Conservation (phyloP, 2,113 vertebrate genomes). For the Melanostigma gelatinosum region DNA sequence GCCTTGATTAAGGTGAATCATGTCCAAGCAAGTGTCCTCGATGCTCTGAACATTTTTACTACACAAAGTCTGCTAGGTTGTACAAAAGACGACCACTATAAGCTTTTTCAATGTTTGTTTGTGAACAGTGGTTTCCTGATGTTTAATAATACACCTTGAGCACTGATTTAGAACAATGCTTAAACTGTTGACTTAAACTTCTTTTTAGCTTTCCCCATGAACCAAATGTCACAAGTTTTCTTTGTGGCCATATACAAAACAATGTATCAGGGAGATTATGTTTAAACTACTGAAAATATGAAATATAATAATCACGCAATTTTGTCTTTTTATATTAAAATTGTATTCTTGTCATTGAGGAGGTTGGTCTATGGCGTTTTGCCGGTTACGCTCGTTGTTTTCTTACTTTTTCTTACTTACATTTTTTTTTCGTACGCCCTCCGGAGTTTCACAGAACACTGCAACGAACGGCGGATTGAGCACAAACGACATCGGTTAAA, state of each 20-base stretch:
- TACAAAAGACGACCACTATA: constrained; percentile 32
- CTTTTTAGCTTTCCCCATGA: not conserved
- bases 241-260: not conserved
- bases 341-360: not conserved
- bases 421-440: not conserved
- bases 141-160: not conserved
- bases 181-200: not conserved
- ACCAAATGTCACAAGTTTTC: not conserved
- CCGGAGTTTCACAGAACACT: not conserved
- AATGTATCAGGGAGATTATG: not conserved
- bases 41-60: constrained; percentile 33
- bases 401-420: not conserved
- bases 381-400: not conserved
- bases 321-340: not conserved
- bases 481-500: not conserved
- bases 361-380: not conserved
- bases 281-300: not conserved
- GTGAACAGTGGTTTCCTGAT: not conserved
- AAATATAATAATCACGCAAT: not conserved
- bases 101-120: not conserved
- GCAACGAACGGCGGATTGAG: not conserved
- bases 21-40: constrained; percentile 12
- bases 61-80: constrained; percentile 56
- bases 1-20: constrained; percentile 16
- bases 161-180: not conserved